phyloP scores from a whole-genome alignment of 2,113 vertebrate genomes.

The Recurvirostra avosetta region DNA sequence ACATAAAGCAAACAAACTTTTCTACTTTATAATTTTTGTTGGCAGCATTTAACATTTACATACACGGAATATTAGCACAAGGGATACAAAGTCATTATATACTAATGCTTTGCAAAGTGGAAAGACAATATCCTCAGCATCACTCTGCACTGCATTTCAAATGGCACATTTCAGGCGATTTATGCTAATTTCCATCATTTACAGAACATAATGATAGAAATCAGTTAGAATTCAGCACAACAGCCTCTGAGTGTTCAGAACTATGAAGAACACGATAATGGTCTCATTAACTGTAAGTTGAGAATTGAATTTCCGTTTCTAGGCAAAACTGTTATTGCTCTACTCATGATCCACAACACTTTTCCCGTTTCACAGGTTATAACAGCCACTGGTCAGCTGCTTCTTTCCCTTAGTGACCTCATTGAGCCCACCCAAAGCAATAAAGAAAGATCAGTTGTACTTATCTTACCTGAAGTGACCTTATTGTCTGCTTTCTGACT shows the following conservation, averaged over 20 bases:
- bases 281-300: not conserved
- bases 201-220: conserved; percentile 26
- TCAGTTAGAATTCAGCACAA: conserved; percentile 12
- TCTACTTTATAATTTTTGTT: not conserved
- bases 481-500: not conserved
- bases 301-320: conserved; percentile 1
- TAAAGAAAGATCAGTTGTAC: not conserved
- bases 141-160: not conserved
- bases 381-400: not conserved
- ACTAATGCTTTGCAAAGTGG: conserved; percentile 27
- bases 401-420: not conserved
- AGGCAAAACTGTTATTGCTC: not conserved
- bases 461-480: not conserved
- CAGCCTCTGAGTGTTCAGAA: not conserved
- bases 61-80: not conserved
- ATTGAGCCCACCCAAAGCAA: not conserved
- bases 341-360: not conserved
- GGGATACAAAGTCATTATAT: conserved; percentile 8
- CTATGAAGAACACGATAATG: not conserved
- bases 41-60: not conserved
- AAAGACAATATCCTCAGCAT: not conserved
- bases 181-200: conserved; percentile 56
- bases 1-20: not conserved
- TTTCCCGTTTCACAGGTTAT: not conserved
- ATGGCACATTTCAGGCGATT: conserved; percentile 4